Evolutionary conservation across 1,140 invertebrate genomes (phyloP), one percentile per base, ranked within the genome.

Genomic region (Bradysia coprophila): DNA sequence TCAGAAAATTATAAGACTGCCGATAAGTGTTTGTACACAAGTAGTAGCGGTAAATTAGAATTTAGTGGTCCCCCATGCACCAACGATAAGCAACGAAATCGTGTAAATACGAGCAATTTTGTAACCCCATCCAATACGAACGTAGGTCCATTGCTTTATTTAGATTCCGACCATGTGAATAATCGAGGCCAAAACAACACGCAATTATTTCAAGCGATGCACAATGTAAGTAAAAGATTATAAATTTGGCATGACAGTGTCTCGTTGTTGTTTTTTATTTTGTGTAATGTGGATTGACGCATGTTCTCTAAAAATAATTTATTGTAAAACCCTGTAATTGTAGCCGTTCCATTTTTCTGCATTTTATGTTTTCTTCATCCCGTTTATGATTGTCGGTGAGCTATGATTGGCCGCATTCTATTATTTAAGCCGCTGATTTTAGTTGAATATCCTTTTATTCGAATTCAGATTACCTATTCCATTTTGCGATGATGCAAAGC

Each of bases 1-100:
- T 51, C 56, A 13, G 11, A 34, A 34, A 34, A 13, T 15, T 13
- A 34, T 34, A 34, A 34, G 32, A 36, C 44, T 53, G 21, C 53
- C 52, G 2, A 20, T 38, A 21, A 40, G 33, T 28, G 21, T 40
- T 33, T 45, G 43, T 32, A 45, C 42, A 34, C 19, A 34, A 13
- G 41, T 53, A 3, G 54, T 45, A 54, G 53, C 33, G 54, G 56
- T 43, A 48, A 55, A 23, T 49, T 56, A 45, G 52, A 56, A 44
- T 51, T 53, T 42, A 59, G 46, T 39, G 56, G 58, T 49, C 56
- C 58, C 15, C 23, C 22, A 24, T 9, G 9, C 16, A 50, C 6
- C 23, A 32, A 32, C 16, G 40, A 46, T 16, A 44, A 41, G 23
- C 46, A 45, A 37, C 46, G 45, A 16, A 46, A 43, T 43, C 42